Evolutionary conservation across 2,888 invertebrate species (phyloP).

Genomic region (Drosophila falleni): DNA sequence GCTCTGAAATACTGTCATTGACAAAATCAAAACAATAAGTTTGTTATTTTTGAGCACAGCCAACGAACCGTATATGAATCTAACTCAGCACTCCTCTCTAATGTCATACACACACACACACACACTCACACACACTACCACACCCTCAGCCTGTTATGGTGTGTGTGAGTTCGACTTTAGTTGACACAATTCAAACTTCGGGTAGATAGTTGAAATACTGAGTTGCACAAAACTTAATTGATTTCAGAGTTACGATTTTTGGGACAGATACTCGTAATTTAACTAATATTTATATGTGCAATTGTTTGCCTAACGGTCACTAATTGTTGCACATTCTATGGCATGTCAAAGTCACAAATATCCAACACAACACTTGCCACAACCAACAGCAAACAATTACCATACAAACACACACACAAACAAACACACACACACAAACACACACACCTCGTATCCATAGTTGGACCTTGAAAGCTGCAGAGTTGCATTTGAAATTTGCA

Average conservation of each 20-base stretch:
- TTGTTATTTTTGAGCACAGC: conserved; percentile 67
- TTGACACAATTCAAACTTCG: conserved; percentile 39
- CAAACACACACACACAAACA: conserved; percentile 1
- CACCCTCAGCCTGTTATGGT: conserved; percentile 16
- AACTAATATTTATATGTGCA: conserved; percentile 44
- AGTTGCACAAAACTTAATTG: conserved; percentile 42
- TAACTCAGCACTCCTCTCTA: neutral
- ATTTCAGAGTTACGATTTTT: conserved; percentile 42
- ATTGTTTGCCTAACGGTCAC: conserved; percentile 51
- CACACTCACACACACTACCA: neutral
- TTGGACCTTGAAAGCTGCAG: conserved; percentile 29
- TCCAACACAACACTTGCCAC: conserved; percentile 17
- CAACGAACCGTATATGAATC: conserved; percentile 60
- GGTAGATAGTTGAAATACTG: conserved; percentile 16
- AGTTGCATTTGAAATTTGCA: conserved; percentile 58
- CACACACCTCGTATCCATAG: conserved; percentile 9
- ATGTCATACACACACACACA: neutral
- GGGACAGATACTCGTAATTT: conserved; percentile 42
- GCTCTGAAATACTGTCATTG: conserved; percentile 66
- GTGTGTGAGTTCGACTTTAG: neutral
- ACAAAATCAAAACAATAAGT: conserved; percentile 80
- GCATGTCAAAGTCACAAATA: conserved; percentile 46
- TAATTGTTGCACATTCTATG: conserved; percentile 60
- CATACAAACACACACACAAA: conserved; percentile 9
- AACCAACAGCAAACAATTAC: conserved; percentile 48